Conservation (phyloP, 2,888 invertebrate genomes). For the Phalera bucephala region DNA sequence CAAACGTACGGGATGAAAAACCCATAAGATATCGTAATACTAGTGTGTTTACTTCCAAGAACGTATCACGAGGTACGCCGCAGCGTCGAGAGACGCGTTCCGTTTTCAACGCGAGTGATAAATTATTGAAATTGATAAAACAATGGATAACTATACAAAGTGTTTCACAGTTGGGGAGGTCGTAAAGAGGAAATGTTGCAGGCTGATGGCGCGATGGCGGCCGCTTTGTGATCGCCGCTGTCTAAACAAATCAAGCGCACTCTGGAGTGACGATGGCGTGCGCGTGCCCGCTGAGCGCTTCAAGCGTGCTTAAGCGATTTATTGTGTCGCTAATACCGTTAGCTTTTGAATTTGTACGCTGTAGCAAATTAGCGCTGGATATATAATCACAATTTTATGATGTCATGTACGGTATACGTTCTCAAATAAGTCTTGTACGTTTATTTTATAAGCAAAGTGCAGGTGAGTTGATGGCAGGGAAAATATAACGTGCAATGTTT, state of each 20-base stretch:
- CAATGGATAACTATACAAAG: slow-evolving; percentile 75
- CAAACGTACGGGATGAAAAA: slow-evolving; percentile 16
- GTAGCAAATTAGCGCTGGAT: too few species aligned
- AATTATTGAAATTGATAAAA: slow-evolving; percentile 82
- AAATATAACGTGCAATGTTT: too few species aligned
- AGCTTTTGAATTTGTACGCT: slow-evolving; percentile 2
- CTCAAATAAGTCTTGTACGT: too few species aligned
- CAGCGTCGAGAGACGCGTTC: slow-evolving; percentile 67
- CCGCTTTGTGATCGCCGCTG: slow-evolving; percentile 73
- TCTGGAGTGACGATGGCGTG: slow-evolving; percentile 31
- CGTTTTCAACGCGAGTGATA: slow-evolving; percentile 67
- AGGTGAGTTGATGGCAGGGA: too few species aligned
- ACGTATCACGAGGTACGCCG: slow-evolving; percentile 57
- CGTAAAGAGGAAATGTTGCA: slow-evolving; percentile 78
- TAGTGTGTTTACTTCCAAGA: slow-evolving; percentile 47
- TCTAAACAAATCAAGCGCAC: slow-evolving; percentile 69
- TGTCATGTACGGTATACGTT: too few species aligned
- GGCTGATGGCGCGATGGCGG: slow-evolving; percentile 39
- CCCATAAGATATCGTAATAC: slow-evolving; percentile 26
- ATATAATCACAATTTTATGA: too few species aligned
- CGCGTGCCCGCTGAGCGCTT: slow-evolving; percentile 26
- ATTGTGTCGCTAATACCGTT: slow-evolving; percentile 2
- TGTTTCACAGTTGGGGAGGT: slow-evolving; percentile 74
- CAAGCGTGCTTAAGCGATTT: slow-evolving; percentile 30
- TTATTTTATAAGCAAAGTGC: too few species aligned